These are phyloP conservation scores for Pyrrhia umbra DNA, from an alignment of 2,888 invertebrate species.

Conservation along the genomic window DNA sequence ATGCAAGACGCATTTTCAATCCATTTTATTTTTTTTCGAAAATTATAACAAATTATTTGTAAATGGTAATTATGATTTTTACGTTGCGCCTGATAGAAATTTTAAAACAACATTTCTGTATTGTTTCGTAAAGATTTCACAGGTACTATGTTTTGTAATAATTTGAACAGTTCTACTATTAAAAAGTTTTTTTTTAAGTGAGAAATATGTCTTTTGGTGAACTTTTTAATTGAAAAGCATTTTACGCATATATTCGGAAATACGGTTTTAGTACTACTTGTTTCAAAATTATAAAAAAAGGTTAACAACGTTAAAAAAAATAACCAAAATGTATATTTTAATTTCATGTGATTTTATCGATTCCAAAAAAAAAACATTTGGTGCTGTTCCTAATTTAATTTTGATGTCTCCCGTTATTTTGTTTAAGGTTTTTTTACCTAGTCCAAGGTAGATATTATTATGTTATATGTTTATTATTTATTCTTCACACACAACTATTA, in stretches of 20 bases:
- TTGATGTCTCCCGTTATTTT: constrained; percentile 55
- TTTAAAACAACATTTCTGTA: no score
- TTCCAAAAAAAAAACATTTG: constrained; percentile 68
- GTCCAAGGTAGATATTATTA: constrained; percentile 55
- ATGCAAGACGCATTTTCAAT: no score
- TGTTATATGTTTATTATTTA: constrained; percentile 53
- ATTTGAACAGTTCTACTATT: not conserved
- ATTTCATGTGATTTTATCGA: constrained; percentile 61
- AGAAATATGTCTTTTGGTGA: not conserved
- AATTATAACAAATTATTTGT: no score
- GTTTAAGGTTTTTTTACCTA: constrained; percentile 54
- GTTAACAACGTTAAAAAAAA: constrained; percentile 33
- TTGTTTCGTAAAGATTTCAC: no score
- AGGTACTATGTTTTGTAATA: no score
- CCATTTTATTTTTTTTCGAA: no score
- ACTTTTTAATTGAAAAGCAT: not conserved
- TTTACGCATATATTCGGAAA: not conserved
- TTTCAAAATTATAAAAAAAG: constrained; percentile 11
- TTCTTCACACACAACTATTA: constrained; percentile 39
- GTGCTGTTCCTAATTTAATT: constrained; percentile 70
- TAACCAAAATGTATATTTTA: constrained; percentile 53
- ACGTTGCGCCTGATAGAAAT: no score
- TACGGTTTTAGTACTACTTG: not conserved
- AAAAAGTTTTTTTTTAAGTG: not conserved
- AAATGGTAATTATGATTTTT: no score